Conservation (phyloP, 2,797 vertebrate species). For the Tapirus indicus region DNA sequence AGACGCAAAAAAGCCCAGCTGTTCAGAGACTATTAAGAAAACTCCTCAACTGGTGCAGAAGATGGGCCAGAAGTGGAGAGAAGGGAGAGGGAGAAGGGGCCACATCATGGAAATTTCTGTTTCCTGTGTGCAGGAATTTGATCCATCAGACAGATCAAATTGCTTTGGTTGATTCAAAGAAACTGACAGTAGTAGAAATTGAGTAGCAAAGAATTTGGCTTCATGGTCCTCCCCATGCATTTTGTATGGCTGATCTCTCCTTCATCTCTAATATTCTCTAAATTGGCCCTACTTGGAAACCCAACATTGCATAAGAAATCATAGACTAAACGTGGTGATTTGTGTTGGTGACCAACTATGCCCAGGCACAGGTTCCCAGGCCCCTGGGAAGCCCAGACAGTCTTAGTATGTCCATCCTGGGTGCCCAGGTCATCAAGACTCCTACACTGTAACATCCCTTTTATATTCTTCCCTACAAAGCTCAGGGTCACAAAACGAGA, state of each 20-base stretch:
- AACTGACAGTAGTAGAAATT: neutral
- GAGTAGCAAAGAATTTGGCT: rapidly evolving
- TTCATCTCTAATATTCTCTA: neutral
- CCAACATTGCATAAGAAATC: neutral
- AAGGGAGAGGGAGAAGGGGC: too few species aligned
- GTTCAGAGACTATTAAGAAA: neutral
- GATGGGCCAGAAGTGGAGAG: rapidly evolving
- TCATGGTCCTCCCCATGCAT: too few species aligned
- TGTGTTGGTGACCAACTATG: neutral
- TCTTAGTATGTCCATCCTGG: rapidly evolving
- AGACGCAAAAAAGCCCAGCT: neutral
- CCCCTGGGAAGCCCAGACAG: rapidly evolving
- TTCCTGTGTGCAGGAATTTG: neutral
- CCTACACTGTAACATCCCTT: neutral
- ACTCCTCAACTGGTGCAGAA: neutral
- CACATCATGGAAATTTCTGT: rapidly evolving
- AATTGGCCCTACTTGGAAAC: neutral
- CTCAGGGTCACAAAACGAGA: neutral
- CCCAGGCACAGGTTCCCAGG: rapidly evolving
- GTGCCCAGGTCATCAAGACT: rapidly evolving
- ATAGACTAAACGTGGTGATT: too few species aligned
- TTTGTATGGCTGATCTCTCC: rapidly evolving
- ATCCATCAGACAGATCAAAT: too few species aligned
- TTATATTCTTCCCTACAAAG: neutral
- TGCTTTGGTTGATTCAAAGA: neutral